A percentile compares a stretch with the other conserved stretches of the same genome.
Conservation (phyloP, 2,113 vertebrate genomes). For the Myxocyprinus asiaticus region DNA sequence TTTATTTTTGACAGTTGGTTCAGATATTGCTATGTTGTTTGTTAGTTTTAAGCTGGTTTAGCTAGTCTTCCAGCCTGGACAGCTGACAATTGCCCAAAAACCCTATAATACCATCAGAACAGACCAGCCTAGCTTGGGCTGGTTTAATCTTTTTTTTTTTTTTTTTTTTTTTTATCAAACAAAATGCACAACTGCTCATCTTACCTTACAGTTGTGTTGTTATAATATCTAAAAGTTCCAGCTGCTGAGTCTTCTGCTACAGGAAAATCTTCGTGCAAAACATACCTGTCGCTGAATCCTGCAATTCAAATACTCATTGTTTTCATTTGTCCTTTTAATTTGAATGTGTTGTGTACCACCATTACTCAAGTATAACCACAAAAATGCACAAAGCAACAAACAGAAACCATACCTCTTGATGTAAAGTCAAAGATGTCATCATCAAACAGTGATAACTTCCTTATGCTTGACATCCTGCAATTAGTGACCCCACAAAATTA, state of each 20-base stretch:
- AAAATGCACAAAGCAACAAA: neutral
- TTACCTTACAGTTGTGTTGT: conserved; percentile 28
- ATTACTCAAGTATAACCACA: neutral
- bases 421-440: conserved; percentile 68
- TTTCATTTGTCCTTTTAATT: neutral
- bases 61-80: too few species aligned
- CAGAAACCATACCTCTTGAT: conserved; percentile 42
- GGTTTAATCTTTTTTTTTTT: too few species aligned
- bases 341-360: neutral
- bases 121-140: too few species aligned
- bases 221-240: conserved; percentile 14
- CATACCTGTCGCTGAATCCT: conserved; percentile 28
- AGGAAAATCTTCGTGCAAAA: conserved; percentile 8
- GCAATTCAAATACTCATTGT: neutral
- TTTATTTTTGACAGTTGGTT: neutral
- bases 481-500: conserved; percentile 43
- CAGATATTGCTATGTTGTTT: neutral
- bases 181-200: conserved; percentile 5
- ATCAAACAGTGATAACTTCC: conserved; percentile 50
- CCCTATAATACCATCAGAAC: too few species aligned
- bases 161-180: neutral
- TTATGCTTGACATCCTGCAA: neutral
- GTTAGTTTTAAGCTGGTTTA: too few species aligned
- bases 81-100: too few species aligned
- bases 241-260: neutral